Base-by-base conservation (phyloP, 2,113 vertebrate genomes). In the Lucifuga dentata region DNA sequence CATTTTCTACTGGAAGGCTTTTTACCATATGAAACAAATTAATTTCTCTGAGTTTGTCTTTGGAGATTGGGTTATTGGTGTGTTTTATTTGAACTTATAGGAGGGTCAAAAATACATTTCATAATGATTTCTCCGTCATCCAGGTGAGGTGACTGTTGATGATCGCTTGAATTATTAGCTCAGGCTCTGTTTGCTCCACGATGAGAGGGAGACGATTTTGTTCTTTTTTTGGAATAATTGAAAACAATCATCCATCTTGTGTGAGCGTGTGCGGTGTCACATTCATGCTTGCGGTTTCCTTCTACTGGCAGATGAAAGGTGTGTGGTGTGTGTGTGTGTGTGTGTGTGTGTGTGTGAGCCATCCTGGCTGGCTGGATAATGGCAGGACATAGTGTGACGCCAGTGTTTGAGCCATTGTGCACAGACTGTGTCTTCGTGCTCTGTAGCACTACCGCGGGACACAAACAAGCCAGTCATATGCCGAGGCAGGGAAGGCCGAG, bases 91-190 rank as follows among this genome's bases (percentile, higher is more conserved):
- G 63, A 73, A 65, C 59, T 52, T 15, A 53, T 36, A 19, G 15
- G 50, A 63, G 36, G 66, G 61, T 78, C 44, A 5, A 58, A 59
- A 62, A 49, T 24, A 58, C 76, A 56, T 63, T 65, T 76, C 72
- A 70, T 63, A 67, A 60, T 33, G 72, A 66, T 62, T 74, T 75
- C 62, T 53, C 65, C 67, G 85, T 86, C 68, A 83, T 57, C 79
- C 80, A 66, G 58, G 62, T 64, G 84, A 76, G 77, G 73, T 79
- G 70, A 26, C 75, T 65, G 76, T 83, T 35, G 60, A 49, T 35
- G 60, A 60, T 19, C 55, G 50, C 63, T 66, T 51, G 72, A 46
- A 52, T 67, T 76, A 68, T 53, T 51, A 48, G 68, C 79, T 68
- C 17, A 15, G 2, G 21, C 41, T 51, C 59, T 57, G 49, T 48